Percentiles rank a stretch among this genome's conserved stretches.
Evolutionary conservation across 2,888 invertebrate species (phyloP).

Genomic region (Meiosimyza decipiens): DNA sequence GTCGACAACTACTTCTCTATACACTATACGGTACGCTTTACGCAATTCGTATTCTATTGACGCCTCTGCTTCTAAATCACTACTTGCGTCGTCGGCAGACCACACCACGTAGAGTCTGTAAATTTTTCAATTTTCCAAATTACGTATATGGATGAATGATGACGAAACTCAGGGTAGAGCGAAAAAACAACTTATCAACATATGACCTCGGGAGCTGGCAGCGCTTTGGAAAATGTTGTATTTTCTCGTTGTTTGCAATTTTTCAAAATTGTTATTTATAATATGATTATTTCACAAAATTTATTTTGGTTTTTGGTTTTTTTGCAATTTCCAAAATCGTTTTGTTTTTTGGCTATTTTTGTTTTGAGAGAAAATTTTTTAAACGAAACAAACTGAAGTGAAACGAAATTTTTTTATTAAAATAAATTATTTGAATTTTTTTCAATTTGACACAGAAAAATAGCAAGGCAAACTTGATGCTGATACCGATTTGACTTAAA

Average conservation of each 20-base stretch:
- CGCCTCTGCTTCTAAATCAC: too few species aligned
- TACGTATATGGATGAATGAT: conserved; percentile 32
- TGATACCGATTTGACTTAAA: conserved; percentile 14
- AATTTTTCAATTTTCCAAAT: too few species aligned
- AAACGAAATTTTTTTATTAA: conserved; percentile 45
- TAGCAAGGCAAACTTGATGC: conserved; percentile 46
- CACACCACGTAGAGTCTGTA: neutral
- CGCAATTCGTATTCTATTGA: too few species aligned
- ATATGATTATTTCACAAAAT: conserved; percentile 36
- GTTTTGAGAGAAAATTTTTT: conserved; percentile 46
- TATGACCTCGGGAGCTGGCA: conserved; percentile 24
- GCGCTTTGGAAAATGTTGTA: conserved; percentile 48
- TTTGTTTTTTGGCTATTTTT: conserved; percentile 44
- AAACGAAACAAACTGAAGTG: conserved; percentile 47
- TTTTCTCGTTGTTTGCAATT: conserved; percentile 33
- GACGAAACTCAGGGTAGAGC: conserved; percentile 32
- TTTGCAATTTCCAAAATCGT: conserved; percentile 44
- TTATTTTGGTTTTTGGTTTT: conserved; percentile 36
- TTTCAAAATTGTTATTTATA: conserved; percentile 30
- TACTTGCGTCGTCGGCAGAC: too few species aligned
- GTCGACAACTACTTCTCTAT: conserved; percentile 34
- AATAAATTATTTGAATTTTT: conserved; percentile 35
- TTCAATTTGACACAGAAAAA: conserved; percentile 42
- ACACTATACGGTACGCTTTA: too few species aligned
- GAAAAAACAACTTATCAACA: conserved; percentile 40